These are phyloP conservation scores for Polypedilum pembai DNA, from an alignment of 1,140 invertebrate species.

Conservation along the genomic window DNA sequence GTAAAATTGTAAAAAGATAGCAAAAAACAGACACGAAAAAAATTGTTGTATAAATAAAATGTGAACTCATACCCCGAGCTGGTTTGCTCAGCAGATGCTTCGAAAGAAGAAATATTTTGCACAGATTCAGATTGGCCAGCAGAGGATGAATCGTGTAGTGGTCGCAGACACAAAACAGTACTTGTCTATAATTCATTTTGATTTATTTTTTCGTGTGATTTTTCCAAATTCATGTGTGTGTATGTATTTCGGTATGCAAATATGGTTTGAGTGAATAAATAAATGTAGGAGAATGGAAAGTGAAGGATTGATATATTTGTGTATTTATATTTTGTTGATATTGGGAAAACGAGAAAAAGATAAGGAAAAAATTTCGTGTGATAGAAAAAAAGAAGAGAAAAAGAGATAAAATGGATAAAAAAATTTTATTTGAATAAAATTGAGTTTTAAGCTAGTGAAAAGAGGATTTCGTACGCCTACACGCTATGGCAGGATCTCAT, in stretches of 20 bases:
- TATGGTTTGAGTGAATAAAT: too few species aligned
- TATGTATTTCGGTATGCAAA: too few species aligned
- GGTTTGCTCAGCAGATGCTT: conserved; percentile 31
- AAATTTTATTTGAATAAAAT: conserved; percentile 28
- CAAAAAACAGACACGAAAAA: conserved; percentile 4
- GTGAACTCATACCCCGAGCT: conserved; percentile 1
- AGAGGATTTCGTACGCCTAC: not conserved
- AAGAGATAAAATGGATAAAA: conserved; percentile 4
- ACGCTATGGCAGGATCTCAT: too few species aligned
- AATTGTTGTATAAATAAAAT: conserved; percentile 3
- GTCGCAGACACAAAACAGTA: conserved; percentile 40
- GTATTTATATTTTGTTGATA: not conserved
- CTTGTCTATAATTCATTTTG: conserved; percentile 34
- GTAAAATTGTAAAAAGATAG: not conserved
- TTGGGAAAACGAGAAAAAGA: too few species aligned
- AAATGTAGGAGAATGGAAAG: not conserved
- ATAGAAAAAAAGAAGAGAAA: not conserved
- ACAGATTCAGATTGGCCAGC: conserved; percentile 38
- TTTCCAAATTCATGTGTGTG: not conserved
- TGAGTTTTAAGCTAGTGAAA: not conserved
- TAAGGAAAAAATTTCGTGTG: too few species aligned
- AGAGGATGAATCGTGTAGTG: conserved; percentile 40
- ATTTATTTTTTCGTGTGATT: not conserved
- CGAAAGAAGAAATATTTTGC: conserved; percentile 39
- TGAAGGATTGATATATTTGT: not conserved